Conservation (phyloP, 2,113 vertebrate species). For the Meleagris gallopavo region DNA sequence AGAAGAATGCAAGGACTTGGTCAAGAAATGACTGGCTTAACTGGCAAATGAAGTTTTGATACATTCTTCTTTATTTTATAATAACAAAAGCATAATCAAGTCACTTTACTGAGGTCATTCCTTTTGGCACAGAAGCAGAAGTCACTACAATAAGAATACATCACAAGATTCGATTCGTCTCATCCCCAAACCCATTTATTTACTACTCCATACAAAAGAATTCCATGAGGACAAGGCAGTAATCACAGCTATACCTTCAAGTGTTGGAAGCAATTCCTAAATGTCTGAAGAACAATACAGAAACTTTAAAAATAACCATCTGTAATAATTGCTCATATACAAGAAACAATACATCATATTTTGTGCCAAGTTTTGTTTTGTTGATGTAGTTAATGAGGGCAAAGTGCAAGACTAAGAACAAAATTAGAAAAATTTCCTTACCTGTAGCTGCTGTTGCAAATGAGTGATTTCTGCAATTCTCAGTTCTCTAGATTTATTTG, state of each 20-base stretch:
- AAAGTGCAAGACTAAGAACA: neutral
- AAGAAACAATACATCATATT: neutral
- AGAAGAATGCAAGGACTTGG: neutral
- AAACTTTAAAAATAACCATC: neutral
- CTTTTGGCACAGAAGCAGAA: neutral
- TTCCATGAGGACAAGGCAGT: neutral
- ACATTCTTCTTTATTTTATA: neutral
- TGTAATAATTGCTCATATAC: neutral
- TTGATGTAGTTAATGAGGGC: neutral
- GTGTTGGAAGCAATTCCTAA: neutral
- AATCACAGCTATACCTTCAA: neutral
- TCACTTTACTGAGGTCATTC: neutral
- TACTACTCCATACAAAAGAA: neutral
- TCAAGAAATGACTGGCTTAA: neutral
- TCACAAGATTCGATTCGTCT: neutral
- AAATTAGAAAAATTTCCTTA: slow-evolving; percentile 34
- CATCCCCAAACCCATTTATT: neutral
- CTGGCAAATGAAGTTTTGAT: neutral
- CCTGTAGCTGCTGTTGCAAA: slow-evolving; percentile 96
- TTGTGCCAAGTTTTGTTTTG: neutral
- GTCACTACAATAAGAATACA: neutral
- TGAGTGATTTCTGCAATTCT: slow-evolving; percentile 96
- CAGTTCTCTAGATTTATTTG: slow-evolving; percentile 92
- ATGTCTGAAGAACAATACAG: neutral
- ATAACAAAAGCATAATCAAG: neutral